These are phyloP conservation scores for Bombus superbus DNA, from an alignment of 1,140 invertebrate species.

Conservation along the genomic window DNA sequence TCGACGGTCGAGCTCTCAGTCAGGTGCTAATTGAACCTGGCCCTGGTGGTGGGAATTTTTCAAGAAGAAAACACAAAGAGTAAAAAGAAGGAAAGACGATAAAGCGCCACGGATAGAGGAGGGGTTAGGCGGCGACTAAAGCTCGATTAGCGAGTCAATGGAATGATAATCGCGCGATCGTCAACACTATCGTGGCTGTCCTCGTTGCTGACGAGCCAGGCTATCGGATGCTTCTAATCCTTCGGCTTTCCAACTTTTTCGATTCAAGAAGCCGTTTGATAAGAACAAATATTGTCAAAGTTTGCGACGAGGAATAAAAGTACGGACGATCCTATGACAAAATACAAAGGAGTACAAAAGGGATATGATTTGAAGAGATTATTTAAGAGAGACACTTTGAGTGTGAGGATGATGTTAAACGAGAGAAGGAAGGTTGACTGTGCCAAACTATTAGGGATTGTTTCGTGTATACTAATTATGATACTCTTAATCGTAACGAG, in stretches of 20 bases:
- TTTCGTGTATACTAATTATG: constrained; percentile 46
- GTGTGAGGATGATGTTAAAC: neutral
- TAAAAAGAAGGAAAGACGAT: neutral
- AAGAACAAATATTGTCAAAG: neutral
- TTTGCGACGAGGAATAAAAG: neutral
- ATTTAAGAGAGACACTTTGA: constrained; percentile 4
- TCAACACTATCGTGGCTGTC: neutral
- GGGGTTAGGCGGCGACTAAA: neutral
- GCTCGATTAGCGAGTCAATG: constrained; percentile 38
- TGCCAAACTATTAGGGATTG: constrained; percentile 56
- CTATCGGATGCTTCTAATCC: neutral
- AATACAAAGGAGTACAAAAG: neutral
- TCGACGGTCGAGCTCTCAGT: constrained; percentile 56
- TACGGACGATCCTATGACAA: neutral
- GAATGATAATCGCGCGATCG: constrained; percentile 10
- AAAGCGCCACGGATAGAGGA: neutral
- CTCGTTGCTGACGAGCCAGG: neutral
- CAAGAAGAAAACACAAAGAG: constrained; percentile 1
- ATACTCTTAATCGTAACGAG: constrained; percentile 38
- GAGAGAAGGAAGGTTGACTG: constrained; percentile 7
- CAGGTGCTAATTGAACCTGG: constrained; percentile 62
- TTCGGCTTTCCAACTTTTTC: neutral
- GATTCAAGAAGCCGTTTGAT: too few relatives aligned
- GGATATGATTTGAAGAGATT: neutral
- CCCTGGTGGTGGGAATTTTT: constrained; percentile 66